Evolutionary conservation across 2,888 invertebrate genomes (phyloP).

Genomic region (Nemurella pictetii): DNA sequence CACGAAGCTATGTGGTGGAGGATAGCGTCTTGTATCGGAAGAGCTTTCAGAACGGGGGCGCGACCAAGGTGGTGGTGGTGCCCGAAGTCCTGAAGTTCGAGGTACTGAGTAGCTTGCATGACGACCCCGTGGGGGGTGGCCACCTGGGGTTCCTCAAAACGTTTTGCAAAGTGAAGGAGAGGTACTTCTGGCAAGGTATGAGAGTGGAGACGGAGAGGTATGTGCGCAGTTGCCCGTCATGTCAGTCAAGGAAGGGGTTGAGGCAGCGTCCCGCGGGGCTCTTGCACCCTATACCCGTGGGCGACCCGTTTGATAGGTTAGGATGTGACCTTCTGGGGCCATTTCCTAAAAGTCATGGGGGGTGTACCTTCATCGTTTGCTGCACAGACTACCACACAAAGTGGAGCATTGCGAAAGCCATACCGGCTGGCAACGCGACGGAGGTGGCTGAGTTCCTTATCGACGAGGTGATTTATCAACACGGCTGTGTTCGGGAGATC

Average conservation of each 20-base stretch:
- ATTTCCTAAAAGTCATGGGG: conserved; percentile 30
- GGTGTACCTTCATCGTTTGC: neutral
- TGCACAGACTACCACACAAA: neutral
- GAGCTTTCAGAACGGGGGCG: neutral
- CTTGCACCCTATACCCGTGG: conserved; percentile 34
- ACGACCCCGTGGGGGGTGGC: conserved; percentile 35
- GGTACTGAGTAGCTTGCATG: conserved; percentile 39
- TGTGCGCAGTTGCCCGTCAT: conserved; percentile 34
- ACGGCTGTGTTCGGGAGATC: conserved; percentile 35
- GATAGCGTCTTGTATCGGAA: conserved; percentile 16
- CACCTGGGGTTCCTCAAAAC: conserved; percentile 38
- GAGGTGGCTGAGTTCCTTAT: conserved; percentile 41
- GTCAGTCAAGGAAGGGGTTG: conserved; percentile 35
- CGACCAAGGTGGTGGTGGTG: conserved; percentile 27
- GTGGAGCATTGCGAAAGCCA: conserved; percentile 35
- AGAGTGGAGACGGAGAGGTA: conserved; percentile 32
- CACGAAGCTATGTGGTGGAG: conserved; percentile 13
- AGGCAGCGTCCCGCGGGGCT: conserved; percentile 31
- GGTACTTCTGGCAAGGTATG: conserved; percentile 37
- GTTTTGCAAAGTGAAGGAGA: conserved; percentile 15
- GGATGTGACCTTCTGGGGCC: conserved; percentile 40
- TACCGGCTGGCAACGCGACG: conserved; percentile 34
- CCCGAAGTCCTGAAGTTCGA: conserved; percentile 34
- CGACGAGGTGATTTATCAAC: conserved; percentile 33
- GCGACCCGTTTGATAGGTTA: conserved; percentile 35